Base-by-base conservation (phyloP, 2,888 invertebrate species). In the Apodemia zela region DNA sequence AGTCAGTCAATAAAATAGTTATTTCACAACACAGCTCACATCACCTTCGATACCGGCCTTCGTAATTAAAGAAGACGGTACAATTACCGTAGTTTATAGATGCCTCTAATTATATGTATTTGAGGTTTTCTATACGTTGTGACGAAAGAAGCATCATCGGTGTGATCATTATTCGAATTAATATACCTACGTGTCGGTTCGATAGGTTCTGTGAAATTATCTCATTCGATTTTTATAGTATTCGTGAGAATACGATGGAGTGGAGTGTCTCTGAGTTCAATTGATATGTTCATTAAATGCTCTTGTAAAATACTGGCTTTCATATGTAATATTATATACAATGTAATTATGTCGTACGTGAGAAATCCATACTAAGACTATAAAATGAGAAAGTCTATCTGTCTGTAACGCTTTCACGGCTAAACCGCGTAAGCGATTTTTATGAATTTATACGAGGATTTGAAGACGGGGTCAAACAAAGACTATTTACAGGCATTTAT, bases 61-160 rank as follows among this genome's bases (percentile, higher is more conserved):
- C 85, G 79, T 89, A 89, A 89, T 90, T 88, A 90, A 87, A 88
- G 87, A 87, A 86, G 84, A 87, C 79, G 83, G 73, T 75, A 87
- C 87, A 88, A 89, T 89, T 87, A 89, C 89, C 87, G 85, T 88
- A 87, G 83, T 89, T 89, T 88, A 89, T 85, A 87, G 84, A 88
- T 84, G 82, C 82, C 82, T 83, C 82, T 89, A 89, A 90, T 89
- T 89, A 90, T 85, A 88, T 85, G 81, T 85, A 87, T 89, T 89
- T 87, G 87, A 59, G 33, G 59, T 63, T 63, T 62, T 63, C 59
- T 47, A 47, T 60, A 45, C 60, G 45, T 45, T 42, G 58, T 63
- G 62, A 63, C 59, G 62, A 63, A 63, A 63, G 54, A 42, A 21
- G 15, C 25, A 18, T 42, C 54, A 25, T 45, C 8, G 42, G 6